Conservation (phyloP, 2,888 invertebrate genomes). For the Oxyscelio sp. region DNA sequence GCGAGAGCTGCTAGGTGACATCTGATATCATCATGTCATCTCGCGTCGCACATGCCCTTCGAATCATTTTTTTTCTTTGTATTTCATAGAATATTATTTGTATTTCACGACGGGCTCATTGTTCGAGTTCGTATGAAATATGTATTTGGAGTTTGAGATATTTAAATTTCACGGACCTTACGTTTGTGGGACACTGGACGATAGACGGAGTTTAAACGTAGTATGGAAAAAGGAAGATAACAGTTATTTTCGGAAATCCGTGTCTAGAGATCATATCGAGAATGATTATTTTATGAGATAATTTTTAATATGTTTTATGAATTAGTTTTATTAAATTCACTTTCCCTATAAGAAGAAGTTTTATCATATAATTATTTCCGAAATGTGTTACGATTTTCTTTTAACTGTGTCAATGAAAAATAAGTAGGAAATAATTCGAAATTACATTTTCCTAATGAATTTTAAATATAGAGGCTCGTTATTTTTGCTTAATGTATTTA, state of each 20-base stretch:
- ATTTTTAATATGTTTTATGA: neutral
- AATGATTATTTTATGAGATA: neutral
- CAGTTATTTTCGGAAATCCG: neutral
- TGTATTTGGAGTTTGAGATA: conserved; percentile 56
- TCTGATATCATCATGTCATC: conserved; percentile 88
- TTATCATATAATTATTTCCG: too few species aligned
- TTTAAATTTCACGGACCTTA: conserved; percentile 52
- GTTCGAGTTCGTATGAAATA: conserved; percentile 63
- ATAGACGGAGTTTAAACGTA: too few species aligned
- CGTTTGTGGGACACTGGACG: conserved; percentile 5
- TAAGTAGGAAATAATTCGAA: too few species aligned
- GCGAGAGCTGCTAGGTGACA: conserved; percentile 86
- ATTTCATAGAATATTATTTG: conserved; percentile 61
- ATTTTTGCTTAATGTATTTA: too few species aligned
- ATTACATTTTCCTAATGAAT: too few species aligned
- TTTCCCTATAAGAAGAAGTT: too few species aligned
- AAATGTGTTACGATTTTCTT: too few species aligned
- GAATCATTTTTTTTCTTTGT: conserved; percentile 56
- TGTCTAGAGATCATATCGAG: neutral
- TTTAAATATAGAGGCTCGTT: too few species aligned
- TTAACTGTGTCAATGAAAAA: too few species aligned
- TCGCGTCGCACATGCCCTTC: conserved; percentile 83
- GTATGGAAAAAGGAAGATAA: neutral
- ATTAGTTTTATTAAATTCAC: too few species aligned
- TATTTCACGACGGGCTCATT: conserved; percentile 52